These are phyloP conservation scores for Carcina quercana DNA, from an alignment of 2,888 invertebrate species.

Conservation along the genomic window DNA sequence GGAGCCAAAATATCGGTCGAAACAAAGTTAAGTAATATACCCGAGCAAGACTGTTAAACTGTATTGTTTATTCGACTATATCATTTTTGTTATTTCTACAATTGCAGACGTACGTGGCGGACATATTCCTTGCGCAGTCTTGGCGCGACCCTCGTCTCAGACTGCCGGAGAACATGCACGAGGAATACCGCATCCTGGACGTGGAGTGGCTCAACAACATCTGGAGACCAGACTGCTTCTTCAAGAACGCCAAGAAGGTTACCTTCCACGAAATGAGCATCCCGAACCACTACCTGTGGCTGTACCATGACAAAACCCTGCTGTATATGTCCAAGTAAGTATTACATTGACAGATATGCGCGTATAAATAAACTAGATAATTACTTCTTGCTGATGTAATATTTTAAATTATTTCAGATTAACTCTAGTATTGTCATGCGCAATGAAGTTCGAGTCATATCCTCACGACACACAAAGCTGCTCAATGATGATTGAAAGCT, in stretches of 20 bases:
- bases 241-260: conserved; percentile 95
- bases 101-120: conserved; percentile 95
- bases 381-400: not conserved
- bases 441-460: conserved; percentile 95
- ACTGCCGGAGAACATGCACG: conserved; percentile 94
- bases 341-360: not conserved
- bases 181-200: conserved; percentile 91
- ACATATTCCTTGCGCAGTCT: conserved; percentile 93
- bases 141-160: conserved; percentile 93
- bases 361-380: not conserved
- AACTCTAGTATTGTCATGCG: conserved; percentile 91
- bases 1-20: no score
- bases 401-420: conserved; percentile 72
- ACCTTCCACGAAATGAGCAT: conserved; percentile 97
- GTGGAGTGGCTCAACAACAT: conserved; percentile 93
- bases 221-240: conserved; percentile 95
- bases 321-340: conserved; percentile 94
- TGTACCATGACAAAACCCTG: conserved; percentile 92
- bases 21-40: no score
- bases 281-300: conserved; percentile 93
- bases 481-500: conserved; percentile 94
- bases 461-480: conserved; percentile 96
- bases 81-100: no score
- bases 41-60: no score
- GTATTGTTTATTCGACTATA: no score